Base-by-base conservation (phyloP, 2,113 vertebrate genomes). In the Fregata magnificens region DNA sequence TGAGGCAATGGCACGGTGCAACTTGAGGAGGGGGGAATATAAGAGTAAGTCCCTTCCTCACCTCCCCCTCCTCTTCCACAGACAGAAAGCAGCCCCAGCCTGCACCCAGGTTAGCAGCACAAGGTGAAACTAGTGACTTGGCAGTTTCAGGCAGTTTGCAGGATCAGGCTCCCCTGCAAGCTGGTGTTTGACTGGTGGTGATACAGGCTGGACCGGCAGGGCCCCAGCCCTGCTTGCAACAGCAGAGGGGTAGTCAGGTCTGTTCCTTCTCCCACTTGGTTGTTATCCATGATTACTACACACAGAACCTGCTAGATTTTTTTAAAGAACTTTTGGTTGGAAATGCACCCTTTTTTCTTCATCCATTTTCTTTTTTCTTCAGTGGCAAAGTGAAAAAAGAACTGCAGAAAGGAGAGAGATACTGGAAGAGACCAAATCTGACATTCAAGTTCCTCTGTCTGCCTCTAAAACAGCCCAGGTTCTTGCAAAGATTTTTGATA, bases 1-100 rank as follows among this genome's bases (percentile, higher is more conserved):
- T 14, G 8, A 34, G 13, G 7, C 12, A 65, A 31, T 3, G 2
- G 7, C 38, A 31, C 0, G 3, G 16, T 6, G 22, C 13, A 32
- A 3, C 32, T 14, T 6, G 2, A 45, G 19, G 22, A 61, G 13
- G 7, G 24, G 8, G 11, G 7, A 73, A 47, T 18, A 2, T 4
- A 25, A 44, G 6, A 20, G 10, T 13, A 66, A 6, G 13, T 34
- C 29, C 2, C 6, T 38, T 36, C 12, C 28, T 52, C 1, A 0
- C 7, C 21, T 13, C 52, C 2, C 9, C 15, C 19, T 36, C 10
- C 40, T 72, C 26, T 8, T 32, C 56, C 45, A 19, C 56, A 6
- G 26, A 22, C 4, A 66, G 73, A 66, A 42, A 78, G 47, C 26
- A 29, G 50, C 65, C 42, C 52, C 82, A 82, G 56, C 22, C 13